Evolutionary conservation across 2,888 invertebrate species (phyloP).

Genomic region (Epiblema foenella): DNA sequence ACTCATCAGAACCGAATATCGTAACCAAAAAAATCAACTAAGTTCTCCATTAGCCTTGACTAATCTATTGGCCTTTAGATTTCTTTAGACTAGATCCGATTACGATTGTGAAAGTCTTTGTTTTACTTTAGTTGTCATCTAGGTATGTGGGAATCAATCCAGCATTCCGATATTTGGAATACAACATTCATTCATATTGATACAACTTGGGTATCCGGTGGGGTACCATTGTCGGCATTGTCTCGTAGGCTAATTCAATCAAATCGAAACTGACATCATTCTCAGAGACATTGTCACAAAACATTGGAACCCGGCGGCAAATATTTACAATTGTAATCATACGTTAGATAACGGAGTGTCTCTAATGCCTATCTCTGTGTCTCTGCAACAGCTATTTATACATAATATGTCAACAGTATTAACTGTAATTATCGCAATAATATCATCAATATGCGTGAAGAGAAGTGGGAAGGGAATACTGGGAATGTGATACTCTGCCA

Average conservation of each 20-base stretch:
- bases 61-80: constrained; percentile 18
- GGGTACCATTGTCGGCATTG: constrained; percentile 41
- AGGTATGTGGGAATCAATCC: constrained; percentile 4
- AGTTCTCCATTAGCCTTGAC: constrained; percentile 6
- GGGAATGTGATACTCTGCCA: no score
- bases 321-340: constrained; percentile 33
- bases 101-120: constrained; percentile 18
- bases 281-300: constrained; percentile 30
- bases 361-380: constrained; percentile 21
- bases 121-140: background rate
- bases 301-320: constrained; percentile 8
- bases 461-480: no score
- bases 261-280: constrained; percentile 38
- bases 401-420: background rate
- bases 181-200: constrained; percentile 30
- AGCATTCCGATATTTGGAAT: constrained; percentile 13
- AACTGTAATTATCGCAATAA: constrained; percentile 10
- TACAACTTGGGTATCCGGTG: constrained; percentile 36
- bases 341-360: constrained; percentile 30
- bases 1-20: background rate
- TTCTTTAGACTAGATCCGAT: constrained; percentile 5
- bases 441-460: background rate
- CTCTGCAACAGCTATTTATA: constrained; percentile 24
- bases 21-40: background rate
- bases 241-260: constrained; percentile 40